Evolutionary conservation across 2,797 vertebrate species (phyloP).

Genomic region (Mastacembelus armatus): DNA sequence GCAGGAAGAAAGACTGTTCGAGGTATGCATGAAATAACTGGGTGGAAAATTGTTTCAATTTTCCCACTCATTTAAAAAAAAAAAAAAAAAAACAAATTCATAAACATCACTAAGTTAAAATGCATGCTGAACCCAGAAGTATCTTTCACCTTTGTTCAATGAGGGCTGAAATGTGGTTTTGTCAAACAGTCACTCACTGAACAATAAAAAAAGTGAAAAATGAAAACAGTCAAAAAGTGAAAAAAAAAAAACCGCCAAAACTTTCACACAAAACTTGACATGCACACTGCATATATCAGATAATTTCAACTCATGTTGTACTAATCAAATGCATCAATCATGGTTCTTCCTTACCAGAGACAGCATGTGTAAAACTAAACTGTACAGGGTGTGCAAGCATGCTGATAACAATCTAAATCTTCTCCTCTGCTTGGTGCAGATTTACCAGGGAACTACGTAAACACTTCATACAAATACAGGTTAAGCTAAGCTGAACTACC

Average conservation of each 20-base stretch:
- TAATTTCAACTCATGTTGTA: neutral
- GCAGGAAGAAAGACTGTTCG: too few relatives aligned
- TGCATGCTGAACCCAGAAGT: neutral
- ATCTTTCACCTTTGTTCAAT: neutral
- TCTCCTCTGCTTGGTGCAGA: neutral
- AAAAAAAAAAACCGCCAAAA: neutral
- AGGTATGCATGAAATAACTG: too few relatives aligned
- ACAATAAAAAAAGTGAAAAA: neutral
- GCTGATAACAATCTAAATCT: neutral
- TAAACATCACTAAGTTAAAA: neutral
- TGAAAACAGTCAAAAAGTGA: too few relatives aligned
- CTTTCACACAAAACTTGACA: neutral
- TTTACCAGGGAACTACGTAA: neutral
- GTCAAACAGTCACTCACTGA: neutral
- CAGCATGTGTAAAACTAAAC: neutral
- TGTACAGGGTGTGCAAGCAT: neutral
- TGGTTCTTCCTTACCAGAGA: too few relatives aligned
- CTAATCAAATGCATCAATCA: too few relatives aligned
- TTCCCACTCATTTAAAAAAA: too few relatives aligned
- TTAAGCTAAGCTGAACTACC: neutral
- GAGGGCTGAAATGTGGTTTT: neutral
- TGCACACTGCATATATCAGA: conserved; percentile 7
- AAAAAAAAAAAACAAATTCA: too few relatives aligned
- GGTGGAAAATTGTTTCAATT: neutral
- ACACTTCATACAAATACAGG: neutral